phyloP scores from a whole-genome alignment of 1,140 invertebrate species.

The Lepidurus couesii region DNA sequence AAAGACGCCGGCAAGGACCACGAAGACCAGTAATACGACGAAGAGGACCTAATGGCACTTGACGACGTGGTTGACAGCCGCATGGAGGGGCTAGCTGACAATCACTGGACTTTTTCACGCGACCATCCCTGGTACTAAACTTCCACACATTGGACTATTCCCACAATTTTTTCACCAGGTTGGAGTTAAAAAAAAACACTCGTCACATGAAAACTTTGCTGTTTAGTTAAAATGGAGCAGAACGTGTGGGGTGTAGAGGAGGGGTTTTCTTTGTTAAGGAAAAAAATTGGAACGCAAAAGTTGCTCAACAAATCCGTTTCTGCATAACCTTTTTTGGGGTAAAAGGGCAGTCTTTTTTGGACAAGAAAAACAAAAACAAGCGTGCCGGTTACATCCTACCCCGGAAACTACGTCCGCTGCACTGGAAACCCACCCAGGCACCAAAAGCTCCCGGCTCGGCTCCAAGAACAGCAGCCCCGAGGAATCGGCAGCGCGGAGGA shows the following conservation, averaged over 20 bases:
- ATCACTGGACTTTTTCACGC: neutral
- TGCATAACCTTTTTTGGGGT: neutral
- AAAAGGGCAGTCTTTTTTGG: neutral
- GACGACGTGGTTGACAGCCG: constrained; percentile 12
- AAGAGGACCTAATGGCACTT: constrained; percentile 10
- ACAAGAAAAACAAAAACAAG: constrained; percentile 16
- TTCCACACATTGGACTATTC: neutral
- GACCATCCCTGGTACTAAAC: neutral
- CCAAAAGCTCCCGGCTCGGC: constrained; percentile 6
- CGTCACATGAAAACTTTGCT: no score
- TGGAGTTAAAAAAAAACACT: no score
- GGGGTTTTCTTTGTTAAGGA: neutral
- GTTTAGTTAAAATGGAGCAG: no score
- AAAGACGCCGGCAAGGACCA: neutral
- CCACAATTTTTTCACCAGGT: no score
- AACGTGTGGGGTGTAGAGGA: neutral
- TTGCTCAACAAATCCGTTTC: neutral
- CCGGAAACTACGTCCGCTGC: constrained; percentile 20
- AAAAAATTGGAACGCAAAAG: neutral
- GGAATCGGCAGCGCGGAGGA: constrained; percentile 17
- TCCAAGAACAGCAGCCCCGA: neutral
- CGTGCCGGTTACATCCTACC: constrained; percentile 17
- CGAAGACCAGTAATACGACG: constrained; percentile 5
- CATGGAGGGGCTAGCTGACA: constrained; percentile 17
- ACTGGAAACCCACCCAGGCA: constrained; percentile 17